Base-by-base conservation (phyloP, 1,140 invertebrate genomes). In the Battus philenor region DNA sequence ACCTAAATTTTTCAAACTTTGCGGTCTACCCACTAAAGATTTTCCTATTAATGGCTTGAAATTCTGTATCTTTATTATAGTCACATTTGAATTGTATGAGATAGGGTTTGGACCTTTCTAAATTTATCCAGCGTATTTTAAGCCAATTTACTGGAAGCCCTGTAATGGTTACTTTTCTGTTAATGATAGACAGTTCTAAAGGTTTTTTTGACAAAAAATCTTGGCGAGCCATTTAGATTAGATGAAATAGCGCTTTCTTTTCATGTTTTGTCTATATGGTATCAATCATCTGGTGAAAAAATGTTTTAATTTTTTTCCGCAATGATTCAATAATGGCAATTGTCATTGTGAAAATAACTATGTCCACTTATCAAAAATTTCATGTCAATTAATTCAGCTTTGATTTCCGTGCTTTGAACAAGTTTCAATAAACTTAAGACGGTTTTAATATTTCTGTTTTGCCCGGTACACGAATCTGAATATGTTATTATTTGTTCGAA, bases 71-170 rank as follows among this genome's bases (percentile, higher is more conserved):
- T 15, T 36, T 18, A 10, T 36, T 36, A 36, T 20, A 20, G 33
- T 36, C 16, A 36, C 9, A 36, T 36, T 36, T 36, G 9, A 36
- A 22, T 22, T 36, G 18, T 20, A 36, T 20, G 6, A 36, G 33
- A 7, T 36, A 10, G 12, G 15, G 31, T 33, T 15, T 16, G 31
- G 31, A 33, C 6, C 31, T 15, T 15, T 16, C 2, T 16, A 36
- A 20, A 8, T 36, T 36, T 36, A 22, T 36, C 33, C n/a, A 22
- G 17, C 16, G 17, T 3, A 30, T 30, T 39, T 46, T 39, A 50
- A 17, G 24, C 24, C 24, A 27, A 27, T 27, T 27, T 27, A 27
- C 24, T 27, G 24, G 4, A 18, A 33, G 6, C 29, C 11, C 29
- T 9, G 30, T 32, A 9, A 32, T 13, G 12, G 30, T 32, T 32